Evolutionary conservation across 2,113 vertebrate genomes (phyloP), one percentile per base, ranked within the genome.

Genomic region (Puffinus mauretanicus): DNA sequence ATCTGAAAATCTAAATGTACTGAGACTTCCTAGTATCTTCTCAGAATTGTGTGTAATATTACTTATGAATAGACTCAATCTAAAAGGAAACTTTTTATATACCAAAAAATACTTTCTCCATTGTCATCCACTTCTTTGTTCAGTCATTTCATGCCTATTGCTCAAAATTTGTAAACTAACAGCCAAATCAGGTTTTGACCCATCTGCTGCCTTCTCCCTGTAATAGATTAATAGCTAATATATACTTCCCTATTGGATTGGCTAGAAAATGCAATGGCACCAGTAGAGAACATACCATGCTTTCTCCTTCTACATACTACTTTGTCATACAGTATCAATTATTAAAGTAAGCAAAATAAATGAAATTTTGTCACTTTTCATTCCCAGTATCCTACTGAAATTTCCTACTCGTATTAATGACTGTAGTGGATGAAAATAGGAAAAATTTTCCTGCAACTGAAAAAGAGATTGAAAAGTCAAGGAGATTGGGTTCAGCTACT

Each of bases 1-100:
- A 95, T 90, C 92, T 73, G 66, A 91, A 96, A 93, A 96, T 90
- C 81, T 92, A 60, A 87, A 89, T 70, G 58, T 64, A 61, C 32
- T 73, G 70, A 90, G 69, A 84, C 29, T 86, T 85, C 32, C n/a
- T 79, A 75, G 30, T 73, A 78, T 57, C 52, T 75, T 93, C 61
- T 60, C 52, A 84, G 71, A 88, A 88, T 51, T 73, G 17, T 61
- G 26, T 82, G 42, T 32, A 90, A 66, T 73, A 80, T 54, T 82
- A 86, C 62, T 91, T 83, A 83, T 7, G 17, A 96, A 70, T 17
- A 82, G 58, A 36, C 17, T 86, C 12, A 65, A 82, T 76, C 40
- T 51, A 71, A 75, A 86, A 24, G 29, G 34, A 71, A 82, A 49
- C 5, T 51, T 79, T 76, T 62, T 29, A 73, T 38, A 77, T 27